A percentile compares a stretch with the other conserved stretches of the same genome.
phyloP scores from a whole-genome alignment of 2,797 vertebrate genomes.

The Ptychobarbus kaznakovi region DNA sequence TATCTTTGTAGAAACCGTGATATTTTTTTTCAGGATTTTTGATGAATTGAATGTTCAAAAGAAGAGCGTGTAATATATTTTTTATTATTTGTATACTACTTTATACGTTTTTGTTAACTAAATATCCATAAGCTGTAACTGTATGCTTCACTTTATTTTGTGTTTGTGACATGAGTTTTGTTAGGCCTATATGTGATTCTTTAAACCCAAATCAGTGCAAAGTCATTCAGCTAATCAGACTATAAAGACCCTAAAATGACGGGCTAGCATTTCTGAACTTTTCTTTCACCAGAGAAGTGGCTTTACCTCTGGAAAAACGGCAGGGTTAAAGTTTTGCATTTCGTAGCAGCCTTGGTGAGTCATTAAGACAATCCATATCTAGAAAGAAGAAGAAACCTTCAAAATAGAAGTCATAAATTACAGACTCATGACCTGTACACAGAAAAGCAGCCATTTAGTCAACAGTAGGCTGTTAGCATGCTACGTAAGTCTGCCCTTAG shows the following conservation, averaged over 20 bases:
- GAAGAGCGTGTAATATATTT: neutral
- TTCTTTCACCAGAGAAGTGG: neutral
- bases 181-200: neutral
- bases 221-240: neutral
- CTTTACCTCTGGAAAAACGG: neutral
- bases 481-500: slow-evolving; percentile 65
- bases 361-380: slow-evolving; percentile 53
- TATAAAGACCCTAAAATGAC: neutral
- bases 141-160: neutral
- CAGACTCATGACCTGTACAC: slow-evolving; percentile 64
- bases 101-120: neutral
- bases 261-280: neutral
- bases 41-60: no score
- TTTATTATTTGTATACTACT: no score
- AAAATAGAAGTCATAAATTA: slow-evolving; percentile 65
- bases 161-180: neutral
- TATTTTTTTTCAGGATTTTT: no score
- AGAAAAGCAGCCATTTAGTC: slow-evolving; percentile 67
- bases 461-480: slow-evolving; percentile 59
- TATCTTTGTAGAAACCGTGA: neutral
- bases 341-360: slow-evolving; percentile 43
- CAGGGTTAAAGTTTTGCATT: slow-evolving; percentile 54
- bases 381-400: slow-evolving; percentile 57
- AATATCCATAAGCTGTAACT: neutral
- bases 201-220: neutral